These are phyloP conservation scores for Synanthedon vespiformis DNA, from an alignment of 2,888 invertebrate genomes.

Conservation along the genomic window DNA sequence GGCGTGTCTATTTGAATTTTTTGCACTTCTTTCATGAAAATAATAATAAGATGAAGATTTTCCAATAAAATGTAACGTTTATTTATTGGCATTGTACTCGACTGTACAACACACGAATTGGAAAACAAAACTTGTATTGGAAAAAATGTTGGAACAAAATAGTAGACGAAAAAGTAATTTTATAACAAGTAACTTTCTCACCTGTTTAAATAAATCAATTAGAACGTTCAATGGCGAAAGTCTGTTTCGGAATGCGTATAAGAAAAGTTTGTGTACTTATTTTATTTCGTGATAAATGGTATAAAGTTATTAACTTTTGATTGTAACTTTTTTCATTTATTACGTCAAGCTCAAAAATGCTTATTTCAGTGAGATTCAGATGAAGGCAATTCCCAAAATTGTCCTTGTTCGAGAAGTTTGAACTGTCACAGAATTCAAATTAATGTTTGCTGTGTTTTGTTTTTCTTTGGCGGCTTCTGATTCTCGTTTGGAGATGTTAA, in stretches of 20 bases:
- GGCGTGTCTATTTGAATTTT: no score
- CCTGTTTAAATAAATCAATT: slow-evolving; percentile 3
- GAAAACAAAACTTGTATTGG: no score
- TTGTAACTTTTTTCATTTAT: slow-evolving; percentile 69
- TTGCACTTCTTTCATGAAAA: no score
- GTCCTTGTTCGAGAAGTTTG: slow-evolving; percentile 58
- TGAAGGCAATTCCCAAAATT: slow-evolving; percentile 63
- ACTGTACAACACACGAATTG: no score
- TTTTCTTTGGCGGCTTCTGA: slow-evolving; percentile 50
- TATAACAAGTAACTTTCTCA: no score
- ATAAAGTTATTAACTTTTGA: slow-evolving; percentile 64
- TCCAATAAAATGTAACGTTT: no score
- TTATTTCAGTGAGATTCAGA: slow-evolving; percentile 54
- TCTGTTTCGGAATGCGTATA: slow-evolving; percentile 25
- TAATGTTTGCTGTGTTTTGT: slow-evolving; percentile 66
- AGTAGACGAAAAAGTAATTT: no score
- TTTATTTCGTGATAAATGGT: slow-evolving; percentile 66
- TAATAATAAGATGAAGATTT: no score
- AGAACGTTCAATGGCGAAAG: slow-evolving; percentile 15
- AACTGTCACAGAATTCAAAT: slow-evolving; percentile 65
- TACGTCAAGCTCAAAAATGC: slow-evolving; percentile 61
- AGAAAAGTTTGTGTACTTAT: slow-evolving; percentile 35
- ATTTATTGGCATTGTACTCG: no score
- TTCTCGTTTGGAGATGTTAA: slow-evolving; percentile 38
- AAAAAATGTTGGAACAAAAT: no score